These are phyloP conservation scores for Phenganax subtilis DNA, from an alignment of 92 coral and sea anemone species.

Conservation along the genomic window DNA sequence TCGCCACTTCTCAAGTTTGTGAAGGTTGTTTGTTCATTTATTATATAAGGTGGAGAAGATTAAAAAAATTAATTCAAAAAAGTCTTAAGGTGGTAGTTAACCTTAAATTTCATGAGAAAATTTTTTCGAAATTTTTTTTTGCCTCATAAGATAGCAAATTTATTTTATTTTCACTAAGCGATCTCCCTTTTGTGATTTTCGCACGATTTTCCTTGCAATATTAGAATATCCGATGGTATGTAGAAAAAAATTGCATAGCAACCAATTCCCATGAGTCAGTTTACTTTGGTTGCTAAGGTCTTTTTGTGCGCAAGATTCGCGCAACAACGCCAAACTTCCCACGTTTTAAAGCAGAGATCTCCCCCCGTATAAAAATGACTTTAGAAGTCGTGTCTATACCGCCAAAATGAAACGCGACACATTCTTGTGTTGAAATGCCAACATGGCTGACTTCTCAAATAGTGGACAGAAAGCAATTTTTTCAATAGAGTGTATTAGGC, in stretches of 20 bases:
- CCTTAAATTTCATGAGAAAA: conserved; percentile 36
- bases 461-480: not conserved
- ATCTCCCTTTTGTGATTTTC: conserved; percentile 22
- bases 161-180: conserved; percentile 28
- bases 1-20: no score
- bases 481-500: conserved; percentile 25
- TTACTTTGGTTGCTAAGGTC: conserved; percentile 22
- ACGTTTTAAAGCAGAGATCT: conserved; percentile 18
- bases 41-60: no score
- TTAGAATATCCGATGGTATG: conserved; percentile 12
- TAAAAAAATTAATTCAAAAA: no score
- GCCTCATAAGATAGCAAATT: conserved; percentile 12
- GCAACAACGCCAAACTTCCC: conserved; percentile 20
- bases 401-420: conserved; percentile 5
- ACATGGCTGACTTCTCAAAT: conserved; percentile 4
- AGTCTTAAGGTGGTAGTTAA: conserved; percentile 45
- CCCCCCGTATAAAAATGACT: conserved; percentile 13
- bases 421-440: conserved; percentile 3
- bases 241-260: conserved; percentile 19
- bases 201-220: conserved; percentile 10
- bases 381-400: conserved; percentile 12
- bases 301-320: conserved; percentile 19
- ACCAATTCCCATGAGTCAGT: conserved; percentile 5
- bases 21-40: no score
- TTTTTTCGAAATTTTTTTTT: not conserved